Evolutionary conservation across 2,888 invertebrate species (phyloP), one percentile per base, ranked within the genome.

Genomic region (Osedax frankpressi): DNA sequence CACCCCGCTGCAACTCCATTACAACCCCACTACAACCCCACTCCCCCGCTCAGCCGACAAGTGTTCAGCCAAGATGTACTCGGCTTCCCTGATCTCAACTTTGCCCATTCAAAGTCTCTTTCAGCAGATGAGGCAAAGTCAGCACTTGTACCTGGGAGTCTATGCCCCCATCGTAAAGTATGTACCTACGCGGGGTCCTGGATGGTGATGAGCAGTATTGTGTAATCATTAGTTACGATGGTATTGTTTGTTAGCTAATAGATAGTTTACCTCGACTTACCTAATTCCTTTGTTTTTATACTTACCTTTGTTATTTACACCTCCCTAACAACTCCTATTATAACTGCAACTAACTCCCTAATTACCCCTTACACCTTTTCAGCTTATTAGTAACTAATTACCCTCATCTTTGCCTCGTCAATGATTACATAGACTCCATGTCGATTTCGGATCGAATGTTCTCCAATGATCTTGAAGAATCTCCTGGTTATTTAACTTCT

Each of bases 81-180:
- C 92, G 0, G 89, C 91, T 1, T 91, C 91, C 77, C 91, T 96
- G 80, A 86, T 95, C 76, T 90, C 93, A 0, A 92, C 93, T 81
- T 86, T 97, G 63, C 96, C 96, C 0, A 92, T 96, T 72, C 94
- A 94, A 82, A 94, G 92, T 86, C 87, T 97, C 70, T 86, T 96
- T 29, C 93, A 94, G 82, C 91, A 92, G 84, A 94, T 94, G 0
- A 94, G 94, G 83, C 90, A 91, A 80, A 91, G 93, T 82, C 94
- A 94, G 83, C 89, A 91, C 84, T 91, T 91, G 78, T 95, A 93
- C 83, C 92, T 92, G 30, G 86, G 92, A 2, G 85, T 96, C 3
- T 95, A 94, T 82, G 92, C 95, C 73, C 92, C 94, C 0, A 86
- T 96, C 26, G 86, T 96, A 70, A 89, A 91, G 82, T 83, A 11